phyloP scores from a whole-genome alignment of 2,888 invertebrate genomes.

The Dryobotodes eremita region DNA sequence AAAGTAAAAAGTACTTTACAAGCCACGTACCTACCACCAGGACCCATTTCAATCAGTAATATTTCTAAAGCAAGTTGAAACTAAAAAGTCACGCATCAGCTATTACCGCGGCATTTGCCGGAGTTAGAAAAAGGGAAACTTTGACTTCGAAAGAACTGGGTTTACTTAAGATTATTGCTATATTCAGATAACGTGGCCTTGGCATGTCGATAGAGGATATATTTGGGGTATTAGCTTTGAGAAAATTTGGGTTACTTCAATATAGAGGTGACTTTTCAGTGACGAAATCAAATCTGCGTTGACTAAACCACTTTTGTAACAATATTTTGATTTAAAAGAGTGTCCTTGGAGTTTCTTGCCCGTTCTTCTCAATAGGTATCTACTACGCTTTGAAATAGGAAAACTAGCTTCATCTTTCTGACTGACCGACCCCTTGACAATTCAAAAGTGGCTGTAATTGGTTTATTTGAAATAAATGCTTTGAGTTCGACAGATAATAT shows the following conservation, averaged over 20 bases:
- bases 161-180: constrained; percentile 64
- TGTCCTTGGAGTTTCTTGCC: no score
- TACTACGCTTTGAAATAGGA: no score
- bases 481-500: no score
- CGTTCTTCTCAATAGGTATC: no score
- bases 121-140: constrained; percentile 52
- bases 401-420: no score
- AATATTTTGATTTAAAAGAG: no score
- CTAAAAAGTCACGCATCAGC: constrained; percentile 58
- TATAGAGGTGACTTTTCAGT: not conserved
- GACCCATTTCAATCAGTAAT: constrained; percentile 56
- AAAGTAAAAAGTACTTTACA: constrained; percentile 27
- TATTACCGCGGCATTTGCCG: constrained; percentile 42
- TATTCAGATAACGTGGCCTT: constrained; percentile 52
- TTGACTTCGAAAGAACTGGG: constrained; percentile 32
- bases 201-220: constrained; percentile 39
- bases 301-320: no score
- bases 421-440: no score
- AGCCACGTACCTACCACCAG: constrained; percentile 30
- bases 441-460: no score
- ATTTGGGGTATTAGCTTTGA: not conserved
- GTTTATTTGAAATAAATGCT: no score
- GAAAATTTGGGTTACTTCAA: not conserved
- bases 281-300: not conserved
- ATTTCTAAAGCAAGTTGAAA: constrained; percentile 56